A percentile compares a stretch with the other conserved stretches of the same genome.
phyloP scores from a whole-genome alignment of 2,797 vertebrate genomes.

The Chloroceryle inda region DNA sequence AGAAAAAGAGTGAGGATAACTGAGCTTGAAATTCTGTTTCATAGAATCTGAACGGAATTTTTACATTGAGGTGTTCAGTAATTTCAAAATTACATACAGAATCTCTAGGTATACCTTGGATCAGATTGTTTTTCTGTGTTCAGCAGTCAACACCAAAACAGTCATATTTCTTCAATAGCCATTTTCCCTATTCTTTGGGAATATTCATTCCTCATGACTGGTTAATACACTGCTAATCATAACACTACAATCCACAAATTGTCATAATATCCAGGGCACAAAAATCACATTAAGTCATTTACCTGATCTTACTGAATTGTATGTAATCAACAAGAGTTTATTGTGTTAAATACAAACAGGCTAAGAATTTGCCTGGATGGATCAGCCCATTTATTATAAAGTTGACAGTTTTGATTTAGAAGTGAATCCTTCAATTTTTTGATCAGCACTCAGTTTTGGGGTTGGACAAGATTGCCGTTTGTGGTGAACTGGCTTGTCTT shows the following conservation, averaged over 20 bases:
- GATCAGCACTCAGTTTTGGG: not conserved
- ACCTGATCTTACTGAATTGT: constrained; percentile 17
- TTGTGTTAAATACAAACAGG: constrained; percentile 18
- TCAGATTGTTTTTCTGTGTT: not conserved
- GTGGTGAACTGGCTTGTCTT: not conserved
- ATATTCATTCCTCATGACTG: not conserved
- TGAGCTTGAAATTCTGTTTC: not conserved
- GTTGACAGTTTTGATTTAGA: not conserved
- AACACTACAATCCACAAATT: not conserved
- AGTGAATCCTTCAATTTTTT: not conserved
- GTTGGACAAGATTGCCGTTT: not conserved
- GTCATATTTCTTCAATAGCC: not conserved
- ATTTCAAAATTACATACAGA: constrained; percentile 29
- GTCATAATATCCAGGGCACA: not conserved
- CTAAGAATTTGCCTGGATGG: constrained; percentile 15
- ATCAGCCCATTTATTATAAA: constrained; percentile 46
- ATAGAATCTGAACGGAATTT: constrained; percentile 14
- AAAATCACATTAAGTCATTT: not conserved
- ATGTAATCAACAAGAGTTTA: not conserved
- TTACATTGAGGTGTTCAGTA: constrained; percentile 5
- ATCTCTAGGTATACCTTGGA: not conserved
- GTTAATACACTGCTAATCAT: not conserved
- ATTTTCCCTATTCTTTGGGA: not conserved
- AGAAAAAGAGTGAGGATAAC: not conserved
- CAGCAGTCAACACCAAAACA: not conserved